These are phyloP conservation scores for Theretra japonica DNA, from an alignment of 2,888 invertebrate species.

Conservation along the genomic window DNA sequence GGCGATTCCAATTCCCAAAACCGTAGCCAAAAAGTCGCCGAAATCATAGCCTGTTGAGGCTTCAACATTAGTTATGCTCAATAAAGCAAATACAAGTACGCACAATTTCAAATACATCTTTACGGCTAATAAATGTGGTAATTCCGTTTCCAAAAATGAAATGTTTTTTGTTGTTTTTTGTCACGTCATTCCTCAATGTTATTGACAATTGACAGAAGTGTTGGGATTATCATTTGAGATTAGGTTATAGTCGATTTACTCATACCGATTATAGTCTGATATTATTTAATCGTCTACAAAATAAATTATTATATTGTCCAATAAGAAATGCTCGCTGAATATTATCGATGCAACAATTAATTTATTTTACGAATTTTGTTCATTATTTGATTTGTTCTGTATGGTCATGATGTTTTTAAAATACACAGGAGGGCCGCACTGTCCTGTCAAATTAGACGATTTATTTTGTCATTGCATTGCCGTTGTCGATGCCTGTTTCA, in stretches of 20 bases:
- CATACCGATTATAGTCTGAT: neutral
- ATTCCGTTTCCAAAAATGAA: neutral
- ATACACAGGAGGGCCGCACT: neutral
- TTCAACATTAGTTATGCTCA: constrained; percentile 73
- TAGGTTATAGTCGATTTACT: neutral
- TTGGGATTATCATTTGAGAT: neutral
- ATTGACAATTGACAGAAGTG: neutral
- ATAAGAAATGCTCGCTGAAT: too few species aligned
- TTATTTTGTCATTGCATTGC: constrained; percentile 1
- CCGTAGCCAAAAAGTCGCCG: constrained; percentile 87
- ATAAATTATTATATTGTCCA: too few species aligned
- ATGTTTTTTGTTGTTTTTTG: constrained; percentile 20
- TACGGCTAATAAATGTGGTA: constrained; percentile 7
- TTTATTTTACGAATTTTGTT: too few species aligned
- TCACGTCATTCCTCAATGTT: constrained; percentile 12
- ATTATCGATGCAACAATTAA: too few species aligned
- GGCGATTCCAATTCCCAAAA: constrained; percentile 85
- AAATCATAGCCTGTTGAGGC: constrained; percentile 86
- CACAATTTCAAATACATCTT: constrained; percentile 73
- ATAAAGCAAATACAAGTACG: constrained; percentile 63
- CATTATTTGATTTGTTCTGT: too few species aligned
- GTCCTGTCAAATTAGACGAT: neutral
- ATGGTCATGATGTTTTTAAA: too few species aligned
- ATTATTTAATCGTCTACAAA: too few species aligned
- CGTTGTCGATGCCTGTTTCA: neutral